These are phyloP conservation scores for Hyaena hyaena DNA, from an alignment of 2,113 vertebrate genomes.

Conservation along the genomic window DNA sequence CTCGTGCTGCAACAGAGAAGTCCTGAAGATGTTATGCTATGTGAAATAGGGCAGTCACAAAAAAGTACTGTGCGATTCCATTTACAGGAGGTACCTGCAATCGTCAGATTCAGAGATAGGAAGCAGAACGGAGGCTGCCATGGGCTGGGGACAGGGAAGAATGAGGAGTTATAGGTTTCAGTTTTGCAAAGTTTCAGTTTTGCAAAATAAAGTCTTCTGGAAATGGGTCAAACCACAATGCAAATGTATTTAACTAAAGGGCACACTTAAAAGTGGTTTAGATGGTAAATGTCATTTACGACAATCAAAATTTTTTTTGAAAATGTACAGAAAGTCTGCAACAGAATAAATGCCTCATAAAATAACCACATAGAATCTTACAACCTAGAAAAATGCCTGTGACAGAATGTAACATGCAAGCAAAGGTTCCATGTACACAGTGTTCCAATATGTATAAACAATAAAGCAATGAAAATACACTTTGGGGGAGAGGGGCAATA, in stretches of 20 bases:
- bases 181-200: background rate
- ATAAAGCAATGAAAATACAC: background rate
- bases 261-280: background rate
- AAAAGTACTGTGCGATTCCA: background rate
- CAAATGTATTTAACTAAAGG: background rate
- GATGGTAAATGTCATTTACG: too few species aligned
- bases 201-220: background rate
- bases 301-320: background rate
- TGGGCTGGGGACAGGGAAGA: too few species aligned
- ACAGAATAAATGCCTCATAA: background rate
- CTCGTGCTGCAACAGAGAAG: background rate
- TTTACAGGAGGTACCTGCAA: background rate
- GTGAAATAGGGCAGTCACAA: background rate
- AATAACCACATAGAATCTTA: background rate
- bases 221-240: background rate
- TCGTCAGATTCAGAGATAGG: background rate
- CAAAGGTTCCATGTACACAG: background rate
- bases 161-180: background rate
- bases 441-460: background rate
- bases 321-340: background rate
- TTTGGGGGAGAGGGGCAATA: background rate
- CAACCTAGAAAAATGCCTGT: background rate
- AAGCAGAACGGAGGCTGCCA: background rate
- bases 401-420: background rate
- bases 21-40: background rate